Percentiles rank a stretch among this genome's conserved stretches.
phyloP scores from a whole-genome alignment of 1,140 invertebrate species.

The Holotrichia oblita region DNA sequence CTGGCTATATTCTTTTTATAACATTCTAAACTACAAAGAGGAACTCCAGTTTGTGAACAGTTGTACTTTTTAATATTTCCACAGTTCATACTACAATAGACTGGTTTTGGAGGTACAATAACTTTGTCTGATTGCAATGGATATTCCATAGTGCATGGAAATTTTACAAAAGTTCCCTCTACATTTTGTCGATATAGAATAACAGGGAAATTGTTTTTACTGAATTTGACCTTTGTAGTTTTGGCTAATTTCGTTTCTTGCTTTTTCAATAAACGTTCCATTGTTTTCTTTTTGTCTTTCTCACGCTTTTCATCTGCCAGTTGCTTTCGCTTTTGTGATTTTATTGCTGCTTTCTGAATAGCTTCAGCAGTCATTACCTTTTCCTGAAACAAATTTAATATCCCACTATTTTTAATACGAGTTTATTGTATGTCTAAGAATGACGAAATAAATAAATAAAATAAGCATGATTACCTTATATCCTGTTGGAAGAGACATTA shows the following conservation, averaged over 20 bases:
- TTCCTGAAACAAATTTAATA: conserved; percentile 55
- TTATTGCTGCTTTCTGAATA: conserved; percentile 86
- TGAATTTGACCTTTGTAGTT: conserved; percentile 69
- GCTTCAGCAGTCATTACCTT: conserved; percentile 94
- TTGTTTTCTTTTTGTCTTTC: conserved; percentile 96
- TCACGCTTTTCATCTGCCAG: conserved; percentile 93
- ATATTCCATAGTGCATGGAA: conserved; percentile 78
- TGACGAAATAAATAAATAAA: not conserved
- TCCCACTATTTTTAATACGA: too few species aligned
- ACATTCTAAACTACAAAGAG: conserved; percentile 87
- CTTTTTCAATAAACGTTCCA: conserved; percentile 91
- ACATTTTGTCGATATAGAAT: conserved; percentile 78
- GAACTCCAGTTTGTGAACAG: conserved; percentile 84
- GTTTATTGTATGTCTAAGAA: too few species aligned
- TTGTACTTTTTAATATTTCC: conserved; percentile 81
- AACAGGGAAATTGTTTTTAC: conserved; percentile 72
- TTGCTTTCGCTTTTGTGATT: conserved; percentile 90
- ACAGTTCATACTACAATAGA: conserved; percentile 80
- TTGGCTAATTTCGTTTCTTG: conserved; percentile 88
- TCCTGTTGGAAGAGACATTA: conserved; percentile 88
- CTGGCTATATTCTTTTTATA: conserved; percentile 75
- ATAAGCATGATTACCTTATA: conserved; percentile 70
- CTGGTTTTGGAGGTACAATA: conserved; percentile 62
- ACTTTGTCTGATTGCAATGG: conserved; percentile 65
- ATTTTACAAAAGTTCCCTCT: conserved; percentile 71